Percentiles rank a stretch among this genome's conserved stretches.
Evolutionary conservation across 2,113 vertebrate genomes (phyloP).

Genomic region (Calyptomena viridis): DNA sequence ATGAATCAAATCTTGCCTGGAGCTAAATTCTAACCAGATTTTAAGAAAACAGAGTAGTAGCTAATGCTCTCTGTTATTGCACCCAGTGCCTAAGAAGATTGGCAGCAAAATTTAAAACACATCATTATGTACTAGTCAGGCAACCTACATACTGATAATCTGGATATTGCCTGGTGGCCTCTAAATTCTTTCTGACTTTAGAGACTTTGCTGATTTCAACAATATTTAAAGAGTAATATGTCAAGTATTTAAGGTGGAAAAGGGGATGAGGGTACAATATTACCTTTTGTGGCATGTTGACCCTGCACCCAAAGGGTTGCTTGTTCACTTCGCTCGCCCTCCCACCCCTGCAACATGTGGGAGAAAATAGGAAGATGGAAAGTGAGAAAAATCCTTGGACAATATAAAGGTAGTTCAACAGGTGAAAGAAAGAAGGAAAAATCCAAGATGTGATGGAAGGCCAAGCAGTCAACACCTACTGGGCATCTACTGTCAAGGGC

Average conservation of each 20-base stretch:
- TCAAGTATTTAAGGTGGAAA: not conserved
- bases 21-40: not conserved
- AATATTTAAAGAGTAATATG: not conserved
- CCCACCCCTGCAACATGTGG: not conserved
- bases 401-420: not conserved
- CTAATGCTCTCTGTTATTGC: not conserved
- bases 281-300: not conserved
- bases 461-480: not conserved
- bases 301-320: not conserved
- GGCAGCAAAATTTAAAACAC: not conserved
- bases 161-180: not conserved
- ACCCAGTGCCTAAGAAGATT: not conserved
- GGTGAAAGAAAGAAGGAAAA: not conserved
- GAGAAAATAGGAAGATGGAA: not conserved
- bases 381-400: not conserved
- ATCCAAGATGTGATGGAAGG: not conserved
- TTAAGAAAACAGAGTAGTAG: not conserved
- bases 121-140: not conserved
- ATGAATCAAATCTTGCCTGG: not conserved
- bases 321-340: not conserved
- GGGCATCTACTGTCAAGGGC: not conserved
- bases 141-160: not conserved
- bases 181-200: not conserved
- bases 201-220: not conserved
- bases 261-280: not conserved